Conservation (phyloP, 2,797 vertebrate genomes). For the Oreortyx pictus region DNA sequence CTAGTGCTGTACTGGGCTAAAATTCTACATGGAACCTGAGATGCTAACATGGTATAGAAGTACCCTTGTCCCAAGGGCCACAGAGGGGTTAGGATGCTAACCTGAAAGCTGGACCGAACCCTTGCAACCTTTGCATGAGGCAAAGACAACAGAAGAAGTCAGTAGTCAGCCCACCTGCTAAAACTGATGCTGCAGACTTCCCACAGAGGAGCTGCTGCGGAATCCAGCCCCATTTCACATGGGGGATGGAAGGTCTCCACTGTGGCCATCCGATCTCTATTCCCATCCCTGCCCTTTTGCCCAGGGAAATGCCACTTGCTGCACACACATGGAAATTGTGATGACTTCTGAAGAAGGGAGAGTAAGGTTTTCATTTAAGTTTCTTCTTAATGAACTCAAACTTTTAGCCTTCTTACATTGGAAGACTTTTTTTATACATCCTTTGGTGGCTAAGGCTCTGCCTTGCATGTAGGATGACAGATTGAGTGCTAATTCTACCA, state of each 20-base stretch:
- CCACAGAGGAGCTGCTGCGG: not conserved
- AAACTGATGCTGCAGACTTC: not conserved
- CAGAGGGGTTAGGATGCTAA: not conserved
- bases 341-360: not conserved
- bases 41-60: not conserved
- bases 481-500: conserved; percentile 69
- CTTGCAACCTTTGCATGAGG: not conserved
- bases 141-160: not conserved
- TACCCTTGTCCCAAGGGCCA: not conserved
- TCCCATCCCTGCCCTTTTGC: not conserved
- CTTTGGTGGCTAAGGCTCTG: not conserved
- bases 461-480: conserved; percentile 39
- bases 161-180: not conserved
- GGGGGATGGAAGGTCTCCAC: not conserved
- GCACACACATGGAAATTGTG: rapidly evolving
- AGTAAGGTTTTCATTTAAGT: not conserved
- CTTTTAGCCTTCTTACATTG: not conserved
- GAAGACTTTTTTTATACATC: conserved; percentile 19
- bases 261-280: not conserved
- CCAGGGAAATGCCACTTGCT: not conserved
- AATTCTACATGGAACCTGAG: not conserved
- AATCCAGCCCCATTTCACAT: not conserved
- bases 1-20: not conserved
- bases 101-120: not conserved
- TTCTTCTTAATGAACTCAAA: not conserved